Evolutionary conservation across 2,113 vertebrate genomes (phyloP), one percentile per base, ranked within the genome.

Genomic region (Pseudonaja textilis): DNA sequence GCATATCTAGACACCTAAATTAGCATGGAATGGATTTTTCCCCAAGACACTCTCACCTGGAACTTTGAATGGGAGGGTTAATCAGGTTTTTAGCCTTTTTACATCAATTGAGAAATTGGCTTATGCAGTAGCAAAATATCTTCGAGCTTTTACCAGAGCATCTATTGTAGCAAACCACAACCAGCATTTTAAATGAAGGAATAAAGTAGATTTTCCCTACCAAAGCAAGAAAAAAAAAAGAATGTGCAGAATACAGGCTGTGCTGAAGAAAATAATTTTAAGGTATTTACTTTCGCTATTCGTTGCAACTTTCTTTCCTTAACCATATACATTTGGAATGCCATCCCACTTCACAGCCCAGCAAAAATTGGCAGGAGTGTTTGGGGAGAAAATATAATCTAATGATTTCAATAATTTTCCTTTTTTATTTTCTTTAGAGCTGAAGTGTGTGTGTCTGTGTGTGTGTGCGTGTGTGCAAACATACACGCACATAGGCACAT

Each of bases 41-140:
- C 87, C 92, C 54, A 9, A 55, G 88, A 29, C 47, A 55, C 20
- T 56, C 91, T 92, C 87, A 92, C 18, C 11, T 81, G 87, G 52
- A 56, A 74, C 87, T 92, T 92, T 88, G 88, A 89, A 92, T 92
- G 61, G 87, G 56, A 92, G 50, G 1, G 16, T 81, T 89, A 89
- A 89, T 89, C 23, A 64, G 45, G 50, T 29, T 61, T 61, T 25
- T n/a, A 45, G 22, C 91, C 85, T 34, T 0, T 89, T 92, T 42
- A 92, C 59, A 91, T 64, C 20, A 10, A 11, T 92, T 4, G 56
- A 88, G 64, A 55, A 93, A 39, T 42, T 92, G 88, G 87, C 22
- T 29, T 64, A 85, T 50, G 88, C 87, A 85, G n/a, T 14, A 81
- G 91, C 88, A 90, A 59, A 87, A 22, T 59, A 34, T 25, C 12